These are phyloP conservation scores for Akabosia matsudoensis DNA, from an alignment of 1,140 invertebrate genomes.

Conservation along the genomic window DNA sequence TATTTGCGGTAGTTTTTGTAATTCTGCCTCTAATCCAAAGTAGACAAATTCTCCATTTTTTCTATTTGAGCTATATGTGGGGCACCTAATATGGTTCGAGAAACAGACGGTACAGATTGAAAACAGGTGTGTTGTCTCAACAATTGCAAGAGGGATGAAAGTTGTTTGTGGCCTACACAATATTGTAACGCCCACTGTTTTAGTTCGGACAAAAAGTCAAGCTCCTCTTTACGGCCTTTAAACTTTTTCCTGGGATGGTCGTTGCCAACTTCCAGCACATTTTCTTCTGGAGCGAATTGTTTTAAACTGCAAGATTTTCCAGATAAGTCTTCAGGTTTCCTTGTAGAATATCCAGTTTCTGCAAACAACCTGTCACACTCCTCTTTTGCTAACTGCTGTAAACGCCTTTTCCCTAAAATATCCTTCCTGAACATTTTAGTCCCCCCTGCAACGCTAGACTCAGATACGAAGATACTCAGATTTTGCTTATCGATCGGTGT, in stretches of 20 bases:
- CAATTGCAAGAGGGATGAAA: not conserved
- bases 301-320: too few relatives aligned
- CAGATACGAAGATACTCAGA: too few relatives aligned
- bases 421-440: too few relatives aligned
- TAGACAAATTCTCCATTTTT: not conserved
- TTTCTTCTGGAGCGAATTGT: too few relatives aligned
- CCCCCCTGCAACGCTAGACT: too few relatives aligned
- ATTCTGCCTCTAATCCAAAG: not conserved
- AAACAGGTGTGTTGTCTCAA: not conserved
- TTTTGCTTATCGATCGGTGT: too few relatives aligned
- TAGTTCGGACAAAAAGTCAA: not conserved
- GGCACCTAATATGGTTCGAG: not conserved
- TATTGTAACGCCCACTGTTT: not conserved
- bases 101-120: not conserved
- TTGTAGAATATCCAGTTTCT: not conserved
- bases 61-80: not conserved
- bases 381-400: not conserved
- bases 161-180: not conserved
- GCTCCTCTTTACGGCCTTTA: not conserved
- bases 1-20: not conserved
- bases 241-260: too few relatives aligned
- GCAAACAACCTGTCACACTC: not conserved
- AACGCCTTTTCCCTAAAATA: not conserved
- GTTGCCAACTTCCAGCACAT: too few relatives aligned
- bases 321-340: not conserved